These are phyloP conservation scores for Acipenser transmontanus DNA, from an alignment of 2,797 vertebrate genomes.

Conservation along the genomic window DNA sequence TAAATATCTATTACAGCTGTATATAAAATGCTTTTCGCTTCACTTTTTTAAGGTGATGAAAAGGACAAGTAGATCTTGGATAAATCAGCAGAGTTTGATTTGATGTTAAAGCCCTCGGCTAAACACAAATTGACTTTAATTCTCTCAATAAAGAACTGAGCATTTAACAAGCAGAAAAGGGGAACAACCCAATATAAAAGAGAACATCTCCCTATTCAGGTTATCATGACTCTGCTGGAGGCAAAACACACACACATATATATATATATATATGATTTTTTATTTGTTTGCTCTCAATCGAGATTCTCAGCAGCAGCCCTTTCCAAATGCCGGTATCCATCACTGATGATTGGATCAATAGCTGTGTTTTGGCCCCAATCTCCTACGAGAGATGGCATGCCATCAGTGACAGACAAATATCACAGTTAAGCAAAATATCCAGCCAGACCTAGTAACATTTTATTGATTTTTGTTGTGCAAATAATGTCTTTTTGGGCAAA, in stretches of 20 bases:
- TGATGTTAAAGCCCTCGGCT: constrained; percentile 35
- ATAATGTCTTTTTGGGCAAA: constrained; percentile 98
- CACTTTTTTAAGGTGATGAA: constrained; percentile 47
- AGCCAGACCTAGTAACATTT: constrained; percentile 90
- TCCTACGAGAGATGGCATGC: constrained; percentile 93
- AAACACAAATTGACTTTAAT: constrained; percentile 67
- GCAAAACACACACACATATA: constrained; percentile 47
- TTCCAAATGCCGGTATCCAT: constrained; percentile 93
- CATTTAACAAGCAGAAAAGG: constrained; percentile 59
- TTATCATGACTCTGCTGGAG: constrained; percentile 16
- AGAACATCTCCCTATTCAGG: constrained; percentile 5
- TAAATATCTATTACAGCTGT: constrained; percentile 18
- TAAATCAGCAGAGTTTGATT: constrained; percentile 42
- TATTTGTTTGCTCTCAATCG: constrained; percentile 26
- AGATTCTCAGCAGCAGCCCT: constrained; percentile 66
- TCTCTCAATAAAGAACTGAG: constrained; percentile 65
- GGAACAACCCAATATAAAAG: constrained; percentile 59
- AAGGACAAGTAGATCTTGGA: constrained; percentile 51
- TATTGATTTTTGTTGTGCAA: constrained; percentile 96
- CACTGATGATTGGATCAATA: constrained; percentile 98
- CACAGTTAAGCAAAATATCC: constrained; percentile 91
- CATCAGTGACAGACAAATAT: constrained; percentile 98
- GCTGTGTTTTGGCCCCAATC: constrained; percentile 91
- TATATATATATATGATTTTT: not conserved
- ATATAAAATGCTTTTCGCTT: constrained; percentile 39